Evolutionary conservation across 2,797 vertebrate genomes (phyloP).

Genomic region (Streptopelia turtur): DNA sequence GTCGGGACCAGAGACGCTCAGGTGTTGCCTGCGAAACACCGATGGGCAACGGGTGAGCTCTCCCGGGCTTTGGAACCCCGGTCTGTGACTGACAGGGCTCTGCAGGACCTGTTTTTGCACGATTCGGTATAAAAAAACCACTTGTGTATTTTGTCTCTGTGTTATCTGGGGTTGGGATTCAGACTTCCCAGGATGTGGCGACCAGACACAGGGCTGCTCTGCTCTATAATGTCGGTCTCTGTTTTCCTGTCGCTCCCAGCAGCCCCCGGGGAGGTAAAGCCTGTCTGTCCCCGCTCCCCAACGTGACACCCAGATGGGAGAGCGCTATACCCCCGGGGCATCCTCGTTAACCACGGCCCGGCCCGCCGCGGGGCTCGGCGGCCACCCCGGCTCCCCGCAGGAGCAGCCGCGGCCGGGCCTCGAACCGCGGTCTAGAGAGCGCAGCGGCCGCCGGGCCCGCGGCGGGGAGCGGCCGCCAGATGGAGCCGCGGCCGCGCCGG

Average conservation of each 20-base stretch:
- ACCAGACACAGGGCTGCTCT: not conserved
- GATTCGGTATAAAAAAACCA: not conserved
- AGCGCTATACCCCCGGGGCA: not conserved
- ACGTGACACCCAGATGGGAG: too few species aligned
- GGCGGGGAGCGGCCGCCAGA: not conserved
- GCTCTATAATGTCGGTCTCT: not conserved
- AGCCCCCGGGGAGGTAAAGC: not conserved
- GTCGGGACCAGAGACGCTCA: not conserved
- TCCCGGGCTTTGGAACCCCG: not conserved
- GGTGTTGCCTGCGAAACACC: accelerated
- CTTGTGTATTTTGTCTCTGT: not conserved
- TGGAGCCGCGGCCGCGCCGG: not conserved
- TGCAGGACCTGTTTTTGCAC: not conserved
- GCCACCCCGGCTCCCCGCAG: not conserved
- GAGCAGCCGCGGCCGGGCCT: not conserved
- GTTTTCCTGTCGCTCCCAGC: not conserved
- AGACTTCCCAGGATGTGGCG: not conserved
- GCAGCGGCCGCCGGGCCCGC: not conserved
- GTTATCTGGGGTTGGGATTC: not conserved
- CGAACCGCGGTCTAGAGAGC: not conserved
- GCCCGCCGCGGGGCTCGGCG: not conserved
- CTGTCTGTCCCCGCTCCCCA: not conserved
- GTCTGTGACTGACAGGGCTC: not conserved
- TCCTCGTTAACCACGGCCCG: not conserved
- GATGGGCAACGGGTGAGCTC: not conserved